These are phyloP conservation scores for Psephotus haematonotus DNA, from an alignment of 2,113 vertebrate genomes.

Conservation along the genomic window DNA sequence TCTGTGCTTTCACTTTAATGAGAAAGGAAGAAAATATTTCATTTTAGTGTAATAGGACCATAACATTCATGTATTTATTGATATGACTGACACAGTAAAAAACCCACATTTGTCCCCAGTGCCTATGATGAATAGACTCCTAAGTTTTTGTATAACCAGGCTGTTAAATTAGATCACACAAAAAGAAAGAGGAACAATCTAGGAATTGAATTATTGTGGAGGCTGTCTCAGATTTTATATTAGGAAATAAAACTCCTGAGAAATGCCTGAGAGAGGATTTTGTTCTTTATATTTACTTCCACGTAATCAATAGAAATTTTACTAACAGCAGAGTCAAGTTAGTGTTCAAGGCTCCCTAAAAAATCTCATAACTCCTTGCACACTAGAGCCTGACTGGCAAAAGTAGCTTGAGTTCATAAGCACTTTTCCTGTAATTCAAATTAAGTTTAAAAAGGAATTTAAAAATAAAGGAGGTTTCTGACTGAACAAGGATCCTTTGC, in stretches of 20 bases:
- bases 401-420: neutral
- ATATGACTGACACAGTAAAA: neutral
- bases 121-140: neutral
- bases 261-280: neutral
- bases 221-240: neutral
- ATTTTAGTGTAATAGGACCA: neutral
- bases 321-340: neutral
- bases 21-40: neutral
- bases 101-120: neutral
- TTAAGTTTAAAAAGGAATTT: slow-evolving; percentile 36
- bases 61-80: neutral
- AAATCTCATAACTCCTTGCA: neutral
- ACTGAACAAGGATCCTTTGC: neutral
- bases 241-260: neutral
- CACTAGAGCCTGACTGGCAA: neutral
- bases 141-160: neutral
- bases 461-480: slow-evolving; percentile 16
- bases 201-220: neutral
- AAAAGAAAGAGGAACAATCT: neutral
- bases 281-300: neutral
- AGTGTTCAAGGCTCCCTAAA: neutral
- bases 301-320: neutral
- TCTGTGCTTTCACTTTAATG: neutral
- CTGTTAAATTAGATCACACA: neutral
- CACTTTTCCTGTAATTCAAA: slow-evolving; percentile 49